Percentiles rank a stretch among this genome's conserved stretches.
Evolutionary conservation across 1,140 invertebrate genomes (phyloP).

Genomic region (Tetragnatha versicolor): DNA sequence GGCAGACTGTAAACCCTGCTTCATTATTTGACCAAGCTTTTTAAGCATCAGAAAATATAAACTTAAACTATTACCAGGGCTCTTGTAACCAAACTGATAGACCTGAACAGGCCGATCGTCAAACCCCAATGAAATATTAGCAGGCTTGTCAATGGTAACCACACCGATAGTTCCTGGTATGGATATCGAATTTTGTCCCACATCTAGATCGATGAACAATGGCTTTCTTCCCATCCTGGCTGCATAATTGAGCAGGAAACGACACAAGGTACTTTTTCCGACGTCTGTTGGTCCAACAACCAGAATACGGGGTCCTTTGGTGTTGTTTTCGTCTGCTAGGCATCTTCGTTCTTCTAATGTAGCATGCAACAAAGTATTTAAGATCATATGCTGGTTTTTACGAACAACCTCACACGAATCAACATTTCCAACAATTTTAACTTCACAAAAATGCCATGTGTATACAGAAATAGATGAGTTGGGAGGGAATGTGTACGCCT

Average conservation of each 20-base stretch:
- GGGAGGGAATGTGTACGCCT: constrained; percentile 85
- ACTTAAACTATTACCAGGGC: constrained; percentile 77
- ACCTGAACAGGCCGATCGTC: constrained; percentile 88
- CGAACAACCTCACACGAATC: constrained; percentile 92
- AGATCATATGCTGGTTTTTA: constrained; percentile 90
- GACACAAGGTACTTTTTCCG: constrained; percentile 91
- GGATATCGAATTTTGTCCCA: constrained; percentile 91
- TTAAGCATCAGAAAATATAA: constrained; percentile 87
- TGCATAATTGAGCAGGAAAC: constrained; percentile 91
- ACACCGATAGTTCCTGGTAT: constrained; percentile 91
- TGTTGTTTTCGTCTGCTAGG: constrained; percentile 75
- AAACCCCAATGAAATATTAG: constrained; percentile 91
- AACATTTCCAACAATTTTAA: constrained; percentile 83
- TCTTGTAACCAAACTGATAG: constrained; percentile 92
- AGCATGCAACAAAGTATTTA: constrained; percentile 93
- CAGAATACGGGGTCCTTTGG: constrained; percentile 56
- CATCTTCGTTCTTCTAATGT: constrained; percentile 87
- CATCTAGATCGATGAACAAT: constrained; percentile 95
- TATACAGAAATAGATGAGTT: constrained; percentile 79
- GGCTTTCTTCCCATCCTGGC: constrained; percentile 80
- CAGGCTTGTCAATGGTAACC: constrained; percentile 85
- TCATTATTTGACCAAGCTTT: constrained; percentile 84
- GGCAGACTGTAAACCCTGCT: constrained; percentile 15
- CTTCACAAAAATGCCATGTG: constrained; percentile 90
- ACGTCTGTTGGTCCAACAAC: constrained; percentile 90